Conservation (phyloP, 2,888 invertebrate species). For the Ectemnius lituratus region DNA sequence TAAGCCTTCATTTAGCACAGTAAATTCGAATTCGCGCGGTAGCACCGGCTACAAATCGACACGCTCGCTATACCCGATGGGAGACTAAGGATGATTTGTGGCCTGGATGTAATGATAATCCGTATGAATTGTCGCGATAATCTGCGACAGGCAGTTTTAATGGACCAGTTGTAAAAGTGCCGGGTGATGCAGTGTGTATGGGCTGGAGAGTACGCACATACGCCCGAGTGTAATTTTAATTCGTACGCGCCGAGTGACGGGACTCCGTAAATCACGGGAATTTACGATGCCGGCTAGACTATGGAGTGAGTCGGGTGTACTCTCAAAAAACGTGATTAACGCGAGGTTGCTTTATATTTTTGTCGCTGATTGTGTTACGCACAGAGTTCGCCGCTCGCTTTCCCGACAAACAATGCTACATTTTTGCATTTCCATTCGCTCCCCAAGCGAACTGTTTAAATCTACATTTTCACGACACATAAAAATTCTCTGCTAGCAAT, state of each 20-base stretch:
- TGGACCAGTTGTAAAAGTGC: slow-evolving; percentile 4
- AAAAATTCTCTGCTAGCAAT: too few relatives aligned
- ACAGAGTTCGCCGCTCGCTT: too few relatives aligned
- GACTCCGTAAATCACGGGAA: slow-evolving; percentile 6
- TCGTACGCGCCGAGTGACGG: not conserved
- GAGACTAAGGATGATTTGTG: slow-evolving; percentile 19
- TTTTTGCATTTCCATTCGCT: too few relatives aligned
- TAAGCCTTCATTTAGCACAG: too few relatives aligned
- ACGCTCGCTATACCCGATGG: not conserved
- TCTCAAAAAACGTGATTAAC: not conserved
- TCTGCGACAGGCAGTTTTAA: slow-evolving; percentile 11
- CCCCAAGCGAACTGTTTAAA: too few relatives aligned
- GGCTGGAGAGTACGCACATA: not conserved
- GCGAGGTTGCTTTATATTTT: not conserved
- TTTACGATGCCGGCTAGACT: slow-evolving; percentile 9
- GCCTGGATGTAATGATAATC: slow-evolving; percentile 16
- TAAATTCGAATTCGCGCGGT: too few relatives aligned
- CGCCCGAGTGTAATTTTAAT: not conserved
- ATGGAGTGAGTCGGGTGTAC: not conserved
- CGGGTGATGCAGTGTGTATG: not conserved
- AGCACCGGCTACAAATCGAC: too few relatives aligned
- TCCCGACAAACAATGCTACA: too few relatives aligned
- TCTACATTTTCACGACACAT: too few relatives aligned
- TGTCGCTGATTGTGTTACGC: too few relatives aligned
- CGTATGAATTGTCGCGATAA: slow-evolving; percentile 20